phyloP scores from a whole-genome alignment of 2,888 invertebrate species.

The Cacoxenus indagator region DNA sequence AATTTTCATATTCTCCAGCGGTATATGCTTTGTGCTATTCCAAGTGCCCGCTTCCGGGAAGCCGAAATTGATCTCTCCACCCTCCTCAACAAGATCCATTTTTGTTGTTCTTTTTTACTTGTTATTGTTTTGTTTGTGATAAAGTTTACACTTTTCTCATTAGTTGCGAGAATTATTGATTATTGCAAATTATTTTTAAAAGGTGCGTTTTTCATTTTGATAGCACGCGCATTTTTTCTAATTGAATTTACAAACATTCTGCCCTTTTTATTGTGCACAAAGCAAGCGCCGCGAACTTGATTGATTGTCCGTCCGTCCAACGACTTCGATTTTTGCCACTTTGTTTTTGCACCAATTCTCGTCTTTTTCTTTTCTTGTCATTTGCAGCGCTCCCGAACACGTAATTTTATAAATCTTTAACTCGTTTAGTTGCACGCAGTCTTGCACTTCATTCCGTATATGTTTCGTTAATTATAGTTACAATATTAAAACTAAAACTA shows the following conservation, averaged over 20 bases:
- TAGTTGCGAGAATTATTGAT: constrained; percentile 35
- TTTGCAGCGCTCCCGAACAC: not conserved
- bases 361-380: constrained; percentile 34
- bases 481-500: not conserved
- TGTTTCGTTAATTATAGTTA: constrained; percentile 11
- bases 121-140: constrained; percentile 3
- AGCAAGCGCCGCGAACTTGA: not conserved
- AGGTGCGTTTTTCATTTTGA: constrained; percentile 25
- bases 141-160: constrained; percentile 29
- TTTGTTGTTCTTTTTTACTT: constrained; percentile 21
- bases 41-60: constrained; percentile 72
- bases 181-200: constrained; percentile 37
- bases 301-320: constrained; percentile 25
- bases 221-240: constrained; percentile 30
- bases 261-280: not conserved
- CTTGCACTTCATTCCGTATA: not conserved
- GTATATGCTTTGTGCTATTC: constrained; percentile 76
- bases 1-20: constrained; percentile 80
- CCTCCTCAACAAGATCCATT: constrained; percentile 49
- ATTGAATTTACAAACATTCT: constrained; percentile 36
- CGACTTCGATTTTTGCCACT: constrained; percentile 62
- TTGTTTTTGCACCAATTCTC: constrained; percentile 45
- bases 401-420: not conserved
- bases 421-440: not conserved
- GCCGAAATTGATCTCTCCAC: constrained; percentile 58